These are phyloP conservation scores for Neosilurus mollespiculum DNA, from an alignment of 2,797 vertebrate genomes.

Conservation along the genomic window DNA sequence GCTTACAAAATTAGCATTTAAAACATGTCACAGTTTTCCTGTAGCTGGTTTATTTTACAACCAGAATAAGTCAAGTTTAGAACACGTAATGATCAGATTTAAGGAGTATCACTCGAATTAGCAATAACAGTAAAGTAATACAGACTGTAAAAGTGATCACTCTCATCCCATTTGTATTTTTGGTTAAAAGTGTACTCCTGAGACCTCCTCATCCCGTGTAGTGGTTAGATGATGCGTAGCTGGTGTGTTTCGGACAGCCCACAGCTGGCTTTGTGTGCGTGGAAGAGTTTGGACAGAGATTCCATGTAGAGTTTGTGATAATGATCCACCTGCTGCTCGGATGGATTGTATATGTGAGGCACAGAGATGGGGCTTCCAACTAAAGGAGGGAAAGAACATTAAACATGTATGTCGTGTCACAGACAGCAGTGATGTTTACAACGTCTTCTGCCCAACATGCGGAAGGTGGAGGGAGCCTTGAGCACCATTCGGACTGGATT, in stretches of 20 bases:
- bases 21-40: background rate
- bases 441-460: background rate
- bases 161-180: background rate
- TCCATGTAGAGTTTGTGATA: constrained; percentile 79
- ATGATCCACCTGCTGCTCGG: constrained; percentile 72
- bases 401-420: background rate
- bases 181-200: background rate
- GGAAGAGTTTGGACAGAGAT: constrained; percentile 74
- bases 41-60: background rate
- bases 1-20: background rate
- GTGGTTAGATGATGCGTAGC: constrained; percentile 70
- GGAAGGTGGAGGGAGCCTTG: background rate
- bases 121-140: background rate
- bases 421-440: background rate
- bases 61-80: background rate
- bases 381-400: constrained; percentile 52
- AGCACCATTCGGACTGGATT: background rate
- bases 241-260: constrained; percentile 72
- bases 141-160: background rate
- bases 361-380: constrained; percentile 79
- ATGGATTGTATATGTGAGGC: constrained; percentile 63
- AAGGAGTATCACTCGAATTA: background rate
- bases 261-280: constrained; percentile 77
- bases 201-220: background rate
- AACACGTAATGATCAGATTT: background rate